Evolutionary conservation across 2,113 vertebrate species (phyloP).

Genomic region (Cathartes aura): DNA sequence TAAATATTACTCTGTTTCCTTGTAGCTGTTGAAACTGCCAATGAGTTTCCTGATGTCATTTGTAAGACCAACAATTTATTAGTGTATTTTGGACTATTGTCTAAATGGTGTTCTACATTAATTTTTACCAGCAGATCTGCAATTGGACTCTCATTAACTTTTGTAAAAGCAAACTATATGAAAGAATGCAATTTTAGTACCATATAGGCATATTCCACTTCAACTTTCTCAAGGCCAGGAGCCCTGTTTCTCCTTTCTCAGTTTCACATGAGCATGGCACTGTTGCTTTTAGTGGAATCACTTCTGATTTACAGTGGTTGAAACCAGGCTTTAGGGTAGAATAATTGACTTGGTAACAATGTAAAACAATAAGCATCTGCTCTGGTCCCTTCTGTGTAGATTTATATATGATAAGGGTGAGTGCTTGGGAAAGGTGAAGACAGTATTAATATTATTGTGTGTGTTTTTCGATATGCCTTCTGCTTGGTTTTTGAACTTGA

Average conservation of each 20-base stretch:
- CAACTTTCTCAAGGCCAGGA: background rate
- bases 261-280: background rate
- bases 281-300: background rate
- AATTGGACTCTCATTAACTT: background rate
- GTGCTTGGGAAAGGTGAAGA: background rate
- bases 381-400: background rate
- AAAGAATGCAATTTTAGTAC: background rate
- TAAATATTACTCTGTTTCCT: background rate
- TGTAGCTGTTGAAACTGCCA: background rate
- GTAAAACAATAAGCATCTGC: conserved; percentile 8
- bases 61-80: background rate
- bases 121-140: background rate
- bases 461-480: background rate
- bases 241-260: background rate
- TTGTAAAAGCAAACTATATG: background rate
- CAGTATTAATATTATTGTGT: conserved; percentile 7
- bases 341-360: background rate
- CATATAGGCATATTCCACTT: background rate
- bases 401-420: conserved; percentile 20
- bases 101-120: background rate
- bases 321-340: background rate
- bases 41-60: background rate
- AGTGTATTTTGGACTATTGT: background rate
- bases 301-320: background rate
- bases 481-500: conserved; percentile 31